phyloP scores from a whole-genome alignment of 2,797 vertebrate genomes.

The Parambassis ranga region DNA sequence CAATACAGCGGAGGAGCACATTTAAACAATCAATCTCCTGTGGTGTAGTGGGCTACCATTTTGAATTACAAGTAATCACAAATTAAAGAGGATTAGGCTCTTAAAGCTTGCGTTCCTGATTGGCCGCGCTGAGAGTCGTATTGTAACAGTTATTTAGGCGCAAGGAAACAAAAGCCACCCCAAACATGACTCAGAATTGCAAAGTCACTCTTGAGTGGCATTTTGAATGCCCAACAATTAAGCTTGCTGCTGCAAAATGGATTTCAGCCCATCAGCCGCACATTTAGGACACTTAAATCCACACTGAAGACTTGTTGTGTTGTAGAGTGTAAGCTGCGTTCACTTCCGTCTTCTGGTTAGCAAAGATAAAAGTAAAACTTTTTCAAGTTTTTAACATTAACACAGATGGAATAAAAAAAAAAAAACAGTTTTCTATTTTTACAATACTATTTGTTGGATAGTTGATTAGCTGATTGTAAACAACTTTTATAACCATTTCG shows the following conservation, averaged over 20 bases:
- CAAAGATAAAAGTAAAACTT: too few relatives aligned
- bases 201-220: conserved; percentile 53
- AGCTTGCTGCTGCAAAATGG: conserved; percentile 48
- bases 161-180: conserved; percentile 56
- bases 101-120: conserved; percentile 58
- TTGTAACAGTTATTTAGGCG: conserved; percentile 66
- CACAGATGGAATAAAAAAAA: too few relatives aligned
- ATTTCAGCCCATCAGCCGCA: conserved; percentile 35
- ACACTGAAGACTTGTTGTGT: not conserved
- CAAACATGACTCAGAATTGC: conserved; percentile 58
- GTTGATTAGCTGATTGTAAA: too few relatives aligned
- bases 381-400: too few relatives aligned
- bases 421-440: too few relatives aligned
- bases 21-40: conserved; percentile 61
- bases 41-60: conserved; percentile 61
- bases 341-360: not conserved
- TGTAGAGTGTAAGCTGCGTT: conserved; percentile 1
- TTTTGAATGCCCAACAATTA: conserved; percentile 61
- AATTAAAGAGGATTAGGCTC: conserved; percentile 74
- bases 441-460: too few relatives aligned
- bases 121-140: conserved; percentile 56
- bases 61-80: conserved; percentile 73
- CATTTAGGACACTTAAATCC: conserved; percentile 36
- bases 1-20: conserved; percentile 52
- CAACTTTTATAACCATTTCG: too few relatives aligned